A percentile compares a stretch with the other conserved stretches of the same genome.
Evolutionary conservation across 2,797 vertebrate species (phyloP).

Genomic region (Poeciliopsis infans): DNA sequence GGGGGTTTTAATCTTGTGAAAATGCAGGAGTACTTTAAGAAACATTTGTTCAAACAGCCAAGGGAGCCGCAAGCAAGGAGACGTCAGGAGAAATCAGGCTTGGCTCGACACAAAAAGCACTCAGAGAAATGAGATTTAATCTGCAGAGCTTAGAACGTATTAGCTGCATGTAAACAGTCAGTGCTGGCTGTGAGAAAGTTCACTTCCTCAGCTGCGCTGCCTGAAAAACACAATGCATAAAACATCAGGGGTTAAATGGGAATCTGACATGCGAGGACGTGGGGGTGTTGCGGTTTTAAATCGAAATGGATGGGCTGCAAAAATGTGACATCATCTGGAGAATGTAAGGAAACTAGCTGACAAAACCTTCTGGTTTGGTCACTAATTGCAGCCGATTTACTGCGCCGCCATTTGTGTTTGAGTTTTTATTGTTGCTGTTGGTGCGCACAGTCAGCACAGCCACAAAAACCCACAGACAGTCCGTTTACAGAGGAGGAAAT

Average conservation of each 20-base stretch:
- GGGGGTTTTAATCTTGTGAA: constrained; percentile 66
- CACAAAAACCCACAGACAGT: not conserved
- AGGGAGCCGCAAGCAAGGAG: constrained; percentile 57
- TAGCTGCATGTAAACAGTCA: constrained; percentile 69
- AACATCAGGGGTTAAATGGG: constrained; percentile 34
- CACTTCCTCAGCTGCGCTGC: constrained; percentile 38
- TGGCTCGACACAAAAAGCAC: constrained; percentile 75
- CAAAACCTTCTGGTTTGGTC: not conserved
- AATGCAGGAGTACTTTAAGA: constrained; percentile 66
- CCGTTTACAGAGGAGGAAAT: not conserved
- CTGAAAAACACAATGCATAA: constrained; percentile 51
- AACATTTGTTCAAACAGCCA: constrained; percentile 61
- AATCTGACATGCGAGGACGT: not conserved
- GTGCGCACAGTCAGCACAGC: not conserved
- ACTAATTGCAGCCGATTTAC: not conserved
- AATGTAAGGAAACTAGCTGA: not conserved
- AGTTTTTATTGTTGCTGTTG: not conserved
- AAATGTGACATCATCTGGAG: constrained; percentile 3
- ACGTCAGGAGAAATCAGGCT: constrained; percentile 70
- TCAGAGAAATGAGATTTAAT: constrained; percentile 77
- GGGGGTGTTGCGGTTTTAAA: not conserved
- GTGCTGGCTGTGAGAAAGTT: constrained; percentile 66
- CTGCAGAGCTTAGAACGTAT: constrained; percentile 68
- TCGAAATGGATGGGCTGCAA: not conserved
- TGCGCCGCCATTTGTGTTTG: not conserved